Conservation (phyloP, 2,113 vertebrate species). For the Forbesichthys papilliferus region DNA sequence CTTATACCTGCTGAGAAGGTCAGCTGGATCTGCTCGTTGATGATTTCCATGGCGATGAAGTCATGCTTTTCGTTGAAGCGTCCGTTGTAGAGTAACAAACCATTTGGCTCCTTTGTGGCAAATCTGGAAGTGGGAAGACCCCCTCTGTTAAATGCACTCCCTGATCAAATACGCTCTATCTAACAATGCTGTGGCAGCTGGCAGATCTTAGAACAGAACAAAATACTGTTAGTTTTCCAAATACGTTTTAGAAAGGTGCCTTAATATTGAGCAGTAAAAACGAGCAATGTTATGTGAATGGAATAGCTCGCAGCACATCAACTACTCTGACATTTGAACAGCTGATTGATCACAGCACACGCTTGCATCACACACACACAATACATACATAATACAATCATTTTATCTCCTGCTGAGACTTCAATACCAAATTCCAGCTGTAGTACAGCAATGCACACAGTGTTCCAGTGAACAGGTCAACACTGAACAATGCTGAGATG, state of each 20-base stretch:
- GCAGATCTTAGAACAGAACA: too few species aligned
- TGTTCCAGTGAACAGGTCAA: conserved; percentile 1
- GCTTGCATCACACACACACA: too few species aligned
- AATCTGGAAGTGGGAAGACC: conserved; percentile 75
- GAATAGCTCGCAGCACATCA: too few species aligned
- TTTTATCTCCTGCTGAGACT: too few species aligned
- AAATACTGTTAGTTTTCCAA: too few species aligned
- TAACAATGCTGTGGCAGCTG: too few species aligned
- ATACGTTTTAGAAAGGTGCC: too few species aligned
- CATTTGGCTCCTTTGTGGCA: conserved; percentile 85
- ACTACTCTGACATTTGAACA: too few species aligned
- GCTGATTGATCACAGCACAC: too few species aligned
- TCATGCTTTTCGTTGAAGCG: conserved; percentile 96
- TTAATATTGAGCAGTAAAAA: too few species aligned
- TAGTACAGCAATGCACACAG: conserved; percentile 3
- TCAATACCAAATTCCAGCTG: not conserved
- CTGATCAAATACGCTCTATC: not conserved
- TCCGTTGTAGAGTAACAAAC: conserved; percentile 91
- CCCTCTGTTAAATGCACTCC: not conserved
- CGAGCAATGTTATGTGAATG: too few species aligned
- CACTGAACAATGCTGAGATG: conserved; percentile 18
- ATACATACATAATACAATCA: too few species aligned
- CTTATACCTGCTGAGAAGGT: conserved; percentile 91
- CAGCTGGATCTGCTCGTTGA: conserved; percentile 90
- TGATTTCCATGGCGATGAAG: conserved; percentile 92